These are phyloP conservation scores for Trypoxylon attenuatum DNA, from an alignment of 2,888 invertebrate genomes.

Conservation along the genomic window DNA sequence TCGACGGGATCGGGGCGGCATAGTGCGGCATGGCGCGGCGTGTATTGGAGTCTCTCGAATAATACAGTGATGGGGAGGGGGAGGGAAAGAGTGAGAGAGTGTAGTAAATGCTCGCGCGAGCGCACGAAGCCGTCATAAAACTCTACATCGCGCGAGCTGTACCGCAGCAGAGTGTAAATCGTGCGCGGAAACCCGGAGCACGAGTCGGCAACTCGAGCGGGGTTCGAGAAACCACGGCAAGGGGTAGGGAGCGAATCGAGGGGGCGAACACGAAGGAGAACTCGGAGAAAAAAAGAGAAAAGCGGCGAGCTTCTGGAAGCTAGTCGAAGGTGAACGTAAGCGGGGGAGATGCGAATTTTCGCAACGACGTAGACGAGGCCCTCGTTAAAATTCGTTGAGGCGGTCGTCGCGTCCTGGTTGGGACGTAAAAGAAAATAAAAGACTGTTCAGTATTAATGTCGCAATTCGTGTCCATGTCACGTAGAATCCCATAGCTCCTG, in stretches of 20 bases:
- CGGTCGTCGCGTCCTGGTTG: conserved; percentile 35
- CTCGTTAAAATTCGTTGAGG: conserved; percentile 61
- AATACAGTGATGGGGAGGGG: neutral
- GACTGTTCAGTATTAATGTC: conserved; percentile 58
- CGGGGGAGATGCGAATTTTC: conserved; percentile 34
- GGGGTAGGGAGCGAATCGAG: neutral
- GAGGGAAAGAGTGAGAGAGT: conserved; percentile 20
- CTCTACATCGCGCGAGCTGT: conserved; percentile 35
- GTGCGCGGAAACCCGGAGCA: conserved; percentile 45
- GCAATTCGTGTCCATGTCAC: conserved; percentile 61
- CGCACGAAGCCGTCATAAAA: conserved; percentile 53
- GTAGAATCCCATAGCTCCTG: conserved; percentile 50
- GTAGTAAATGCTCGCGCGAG: no score
- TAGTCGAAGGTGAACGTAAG: neutral
- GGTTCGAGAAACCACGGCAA: conserved; percentile 19
- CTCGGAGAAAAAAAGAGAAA: neutral
- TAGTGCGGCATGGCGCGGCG: no score
- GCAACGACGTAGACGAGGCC: conserved; percentile 33
- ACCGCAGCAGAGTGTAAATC: conserved; percentile 46
- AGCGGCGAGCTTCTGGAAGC: neutral
- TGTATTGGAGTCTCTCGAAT: conserved; percentile 36
- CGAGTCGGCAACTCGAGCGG: conserved; percentile 4
- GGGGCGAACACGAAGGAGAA: neutral
- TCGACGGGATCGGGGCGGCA: conserved; percentile 26
- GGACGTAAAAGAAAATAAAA: conserved; percentile 55